Percentiles rank a stretch among this genome's conserved stretches.
Evolutionary conservation across 2,113 vertebrate species (phyloP).

Genomic region (Sphyrna mokarran): DNA sequence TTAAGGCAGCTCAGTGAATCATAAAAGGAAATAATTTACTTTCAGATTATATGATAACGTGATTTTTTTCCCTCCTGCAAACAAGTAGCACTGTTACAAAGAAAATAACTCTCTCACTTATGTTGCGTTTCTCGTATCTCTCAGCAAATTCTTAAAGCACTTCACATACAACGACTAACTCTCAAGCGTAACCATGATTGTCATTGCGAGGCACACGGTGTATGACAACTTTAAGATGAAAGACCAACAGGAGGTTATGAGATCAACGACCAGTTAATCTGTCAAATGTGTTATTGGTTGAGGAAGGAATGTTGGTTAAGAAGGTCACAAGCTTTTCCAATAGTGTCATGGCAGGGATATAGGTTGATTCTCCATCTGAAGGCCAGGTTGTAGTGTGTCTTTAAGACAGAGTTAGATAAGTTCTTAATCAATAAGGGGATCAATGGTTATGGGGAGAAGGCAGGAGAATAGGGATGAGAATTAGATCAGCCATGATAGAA

Average conservation of each 20-base stretch:
- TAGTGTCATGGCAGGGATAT: not conserved
- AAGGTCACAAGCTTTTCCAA: not conserved
- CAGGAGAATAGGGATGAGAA: no score
- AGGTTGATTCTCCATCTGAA: not conserved
- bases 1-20: not conserved
- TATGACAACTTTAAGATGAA: not conserved
- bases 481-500: no score
- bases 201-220: not conserved
- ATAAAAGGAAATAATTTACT: not conserved
- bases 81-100: not conserved
- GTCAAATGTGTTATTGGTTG: not conserved
- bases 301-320: not conserved
- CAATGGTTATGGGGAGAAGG: no score
- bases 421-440: no score
- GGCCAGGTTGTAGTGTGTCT: no score
- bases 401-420: no score
- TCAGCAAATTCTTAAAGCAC: not conserved
- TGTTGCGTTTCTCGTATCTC: not conserved
- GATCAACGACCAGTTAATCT: not conserved
- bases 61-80: not conserved
- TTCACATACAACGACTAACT: not conserved
- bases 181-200: not conserved
- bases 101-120: not conserved
- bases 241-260: not conserved
- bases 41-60: not conserved